These are phyloP conservation scores for Tautogolabrus adspersus DNA, from an alignment of 2,113 vertebrate genomes.

Conservation along the genomic window DNA sequence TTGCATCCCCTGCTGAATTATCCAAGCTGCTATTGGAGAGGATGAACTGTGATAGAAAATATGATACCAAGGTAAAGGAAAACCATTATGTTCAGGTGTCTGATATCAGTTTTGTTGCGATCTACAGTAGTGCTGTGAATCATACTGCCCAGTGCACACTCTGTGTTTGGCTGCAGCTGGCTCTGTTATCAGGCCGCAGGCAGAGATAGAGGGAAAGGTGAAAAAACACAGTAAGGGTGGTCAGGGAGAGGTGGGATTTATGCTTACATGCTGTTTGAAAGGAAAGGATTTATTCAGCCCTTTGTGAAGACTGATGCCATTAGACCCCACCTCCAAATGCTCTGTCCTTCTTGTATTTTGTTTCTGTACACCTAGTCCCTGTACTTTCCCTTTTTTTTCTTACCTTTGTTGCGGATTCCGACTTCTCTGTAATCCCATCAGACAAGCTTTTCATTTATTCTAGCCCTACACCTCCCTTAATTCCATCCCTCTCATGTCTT, in stretches of 20 bases:
- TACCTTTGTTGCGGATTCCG: slow-evolving; percentile 54
- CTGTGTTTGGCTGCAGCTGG: slow-evolving; percentile 1
- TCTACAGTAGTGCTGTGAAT: neutral
- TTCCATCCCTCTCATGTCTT: slow-evolving; percentile 21
- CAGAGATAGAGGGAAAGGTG: slow-evolving; percentile 37
- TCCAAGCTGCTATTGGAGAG: neutral
- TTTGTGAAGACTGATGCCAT: slow-evolving; percentile 63
- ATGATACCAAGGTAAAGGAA: slow-evolving; percentile 1
- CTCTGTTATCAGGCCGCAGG: slow-evolving; percentile 40
- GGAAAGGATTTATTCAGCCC: slow-evolving; percentile 45
- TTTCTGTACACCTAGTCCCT: slow-evolving; percentile 25
- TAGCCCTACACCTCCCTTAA: slow-evolving; percentile 38
- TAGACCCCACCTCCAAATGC: slow-evolving; percentile 35
- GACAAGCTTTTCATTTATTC: slow-evolving; percentile 60
- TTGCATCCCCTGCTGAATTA: slow-evolving; percentile 16
- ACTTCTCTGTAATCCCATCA: slow-evolving; percentile 33
- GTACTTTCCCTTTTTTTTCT: slow-evolving; percentile 36
- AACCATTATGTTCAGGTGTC: slow-evolving; percentile 20
- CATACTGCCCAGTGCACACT: neutral
- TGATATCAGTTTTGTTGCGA: neutral
- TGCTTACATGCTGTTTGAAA: slow-evolving; percentile 50
- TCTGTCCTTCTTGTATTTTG: slow-evolving; percentile 1
- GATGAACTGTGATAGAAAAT: neutral
- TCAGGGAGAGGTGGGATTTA: slow-evolving; percentile 60
- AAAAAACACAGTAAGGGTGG: slow-evolving; percentile 1